phyloP scores from a whole-genome alignment of 1,140 invertebrate genomes.

The Oryctes rhinoceros region DNA sequence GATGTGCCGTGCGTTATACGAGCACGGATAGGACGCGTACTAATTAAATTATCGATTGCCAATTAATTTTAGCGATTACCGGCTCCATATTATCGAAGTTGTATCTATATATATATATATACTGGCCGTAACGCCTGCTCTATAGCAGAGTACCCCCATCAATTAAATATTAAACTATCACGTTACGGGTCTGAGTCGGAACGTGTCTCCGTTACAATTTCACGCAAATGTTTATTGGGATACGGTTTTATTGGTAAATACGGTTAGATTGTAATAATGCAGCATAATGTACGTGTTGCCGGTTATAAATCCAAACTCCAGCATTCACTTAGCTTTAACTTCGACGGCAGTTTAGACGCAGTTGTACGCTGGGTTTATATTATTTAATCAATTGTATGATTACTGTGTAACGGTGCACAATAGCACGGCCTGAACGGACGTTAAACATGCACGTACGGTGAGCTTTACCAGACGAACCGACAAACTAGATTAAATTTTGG shows the following conservation, averaged over 20 bases:
- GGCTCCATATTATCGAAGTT: constrained; percentile 26
- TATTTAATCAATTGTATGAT: too few species aligned
- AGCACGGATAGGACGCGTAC: background rate
- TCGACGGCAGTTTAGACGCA: background rate
- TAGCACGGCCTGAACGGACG: too few species aligned
- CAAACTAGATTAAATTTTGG: too few species aligned
- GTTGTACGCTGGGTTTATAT: background rate
- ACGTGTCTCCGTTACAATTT: background rate
- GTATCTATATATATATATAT: too few species aligned
- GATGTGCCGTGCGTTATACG: background rate
- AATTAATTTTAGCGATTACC: constrained; percentile 31
- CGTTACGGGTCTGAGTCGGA: background rate
- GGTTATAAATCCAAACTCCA: constrained; percentile 7
- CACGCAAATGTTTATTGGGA: background rate
- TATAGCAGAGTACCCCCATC: background rate
- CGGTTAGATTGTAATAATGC: background rate
- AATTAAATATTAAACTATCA: constrained; percentile 35
- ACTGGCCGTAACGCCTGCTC: constrained; percentile 7
- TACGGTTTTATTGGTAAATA: constrained; percentile 23
- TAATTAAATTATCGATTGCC: constrained; percentile 36
- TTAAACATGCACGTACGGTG: too few species aligned
- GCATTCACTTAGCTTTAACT: background rate
- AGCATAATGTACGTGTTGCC: background rate
- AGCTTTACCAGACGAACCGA: too few species aligned
- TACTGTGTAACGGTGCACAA: too few species aligned